Conservation (phyloP, 2,888 invertebrate genomes). For the Hyalella azteca region DNA sequence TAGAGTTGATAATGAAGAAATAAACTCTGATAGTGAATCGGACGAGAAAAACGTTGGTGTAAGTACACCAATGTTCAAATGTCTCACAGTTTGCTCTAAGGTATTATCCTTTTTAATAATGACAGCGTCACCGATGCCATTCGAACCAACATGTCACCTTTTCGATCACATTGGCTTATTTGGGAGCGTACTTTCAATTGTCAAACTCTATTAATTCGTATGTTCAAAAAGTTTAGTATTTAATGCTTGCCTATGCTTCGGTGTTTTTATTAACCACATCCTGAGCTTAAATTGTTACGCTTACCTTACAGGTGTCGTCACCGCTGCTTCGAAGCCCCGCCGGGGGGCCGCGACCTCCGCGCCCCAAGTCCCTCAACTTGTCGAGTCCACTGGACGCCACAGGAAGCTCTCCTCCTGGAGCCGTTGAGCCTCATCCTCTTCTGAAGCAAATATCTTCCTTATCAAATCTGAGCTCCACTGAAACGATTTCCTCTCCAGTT, state of each 20-base stretch:
- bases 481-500: not conserved
- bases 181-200: not conserved
- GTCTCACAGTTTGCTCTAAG: not conserved
- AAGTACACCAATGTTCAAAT: not conserved
- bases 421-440: not conserved
- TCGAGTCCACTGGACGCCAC: not conserved
- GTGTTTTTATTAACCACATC: no score
- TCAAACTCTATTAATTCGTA: no score
- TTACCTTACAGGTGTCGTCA: slow-evolving; percentile 30
- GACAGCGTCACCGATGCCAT: not conserved
- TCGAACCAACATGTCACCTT: no score
- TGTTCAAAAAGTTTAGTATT: not conserved
- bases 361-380: slow-evolving; percentile 51
- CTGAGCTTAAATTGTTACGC: no score
- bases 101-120: not conserved
- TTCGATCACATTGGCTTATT: not conserved
- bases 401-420: not conserved
- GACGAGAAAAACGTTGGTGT: not conserved
- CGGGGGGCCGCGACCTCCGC: slow-evolving; percentile 26
- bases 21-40: not conserved
- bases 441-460: not conserved
- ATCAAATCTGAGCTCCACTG: slow-evolving; percentile 8
- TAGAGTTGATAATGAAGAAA: not conserved
- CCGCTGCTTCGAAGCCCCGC: slow-evolving; percentile 35
- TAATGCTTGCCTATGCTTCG: no score